Evolutionary conservation across 2,888 invertebrate species (phyloP), one percentile per base, ranked within the genome.

Genomic region (Ctena decussata): DNA sequence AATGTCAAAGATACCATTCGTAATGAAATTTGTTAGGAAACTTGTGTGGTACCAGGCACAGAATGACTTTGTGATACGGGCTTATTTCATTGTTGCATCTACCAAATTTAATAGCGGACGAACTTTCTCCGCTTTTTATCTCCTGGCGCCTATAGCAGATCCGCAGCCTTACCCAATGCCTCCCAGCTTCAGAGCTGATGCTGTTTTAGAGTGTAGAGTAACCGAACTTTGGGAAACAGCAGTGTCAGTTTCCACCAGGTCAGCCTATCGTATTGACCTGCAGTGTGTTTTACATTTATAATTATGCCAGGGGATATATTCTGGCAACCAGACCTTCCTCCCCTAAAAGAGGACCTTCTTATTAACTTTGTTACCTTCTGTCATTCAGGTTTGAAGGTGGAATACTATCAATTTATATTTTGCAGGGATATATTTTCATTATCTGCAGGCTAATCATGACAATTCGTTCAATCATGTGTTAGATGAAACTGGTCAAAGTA

Each of bases 21-120:
- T 80, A 18, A 80, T 80, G 80, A 75, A 75, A 41, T 57, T 80
- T 18, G 75, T 80, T 69, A 41, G 80, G 53, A n/a, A 27, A 24
- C 53, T 80, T n/a, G 65, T 65, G 21, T 35, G 74, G 35, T 32
- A 27, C 44, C 37, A 69, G 18, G 80, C 80, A 21, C 46, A 37
- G 32, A 53, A 70, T 65, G 69, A 75, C 37, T 80, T 75, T 53
- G 70, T 46, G n/a, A 27, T 80, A n/a, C 39, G 18, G 37, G 39
- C 46, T 24, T 27, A 70, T 37, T 65, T 60, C 75, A 18, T 80
- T 6, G 39, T 46, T 2, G 70, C 53, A 60, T 15, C n/a, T 21
- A 44, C n/a, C 6, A 39, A 73, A 73, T 46, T 8, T 11, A 18
- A 46, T 73, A 8, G 44, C 73, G 18, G 73, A 73, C 39, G 3